phyloP scores from a whole-genome alignment of 1,140 invertebrate species.

The Bombyx mori region DNA sequence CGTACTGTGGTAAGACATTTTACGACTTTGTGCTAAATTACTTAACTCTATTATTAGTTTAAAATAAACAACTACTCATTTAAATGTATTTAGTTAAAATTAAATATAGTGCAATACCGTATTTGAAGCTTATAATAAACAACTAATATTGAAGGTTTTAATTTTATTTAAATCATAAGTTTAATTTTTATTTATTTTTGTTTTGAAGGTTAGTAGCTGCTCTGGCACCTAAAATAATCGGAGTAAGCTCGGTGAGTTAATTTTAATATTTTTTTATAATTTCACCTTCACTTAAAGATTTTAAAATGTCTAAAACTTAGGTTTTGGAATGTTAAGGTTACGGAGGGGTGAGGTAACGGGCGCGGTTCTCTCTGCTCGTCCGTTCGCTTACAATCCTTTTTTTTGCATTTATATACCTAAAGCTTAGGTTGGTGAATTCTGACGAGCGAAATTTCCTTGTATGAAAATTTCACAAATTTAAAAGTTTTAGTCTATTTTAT shows the following conservation, averaged over 20 bases:
- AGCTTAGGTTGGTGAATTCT: too few relatives aligned
- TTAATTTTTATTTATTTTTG: slow-evolving; percentile 19
- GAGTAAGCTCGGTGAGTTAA: slow-evolving; percentile 50
- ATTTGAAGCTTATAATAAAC: background rate
- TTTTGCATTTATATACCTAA: background rate
- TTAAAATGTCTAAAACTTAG: too few relatives aligned
- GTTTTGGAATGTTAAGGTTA: slow-evolving; percentile 35
- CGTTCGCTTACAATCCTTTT: slow-evolving; percentile 51
- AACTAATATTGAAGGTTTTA: background rate
- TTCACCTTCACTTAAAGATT: slow-evolving; percentile 6
- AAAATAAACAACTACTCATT: too few relatives aligned
- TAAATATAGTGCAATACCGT: background rate
- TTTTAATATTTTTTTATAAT: slow-evolving; percentile 11
- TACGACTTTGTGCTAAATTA: slow-evolving; percentile 1
- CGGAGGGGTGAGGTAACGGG: slow-evolving; percentile 26
- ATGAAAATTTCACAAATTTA: too few relatives aligned
- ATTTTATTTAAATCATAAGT: slow-evolving; percentile 15
- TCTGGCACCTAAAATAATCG: slow-evolving; percentile 33
- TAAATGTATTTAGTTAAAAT: background rate
- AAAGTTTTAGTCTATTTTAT: too few relatives aligned
- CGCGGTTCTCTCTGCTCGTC: slow-evolving; percentile 38
- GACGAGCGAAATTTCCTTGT: too few relatives aligned
- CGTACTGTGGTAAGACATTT: slow-evolving; percentile 56
- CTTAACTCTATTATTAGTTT: background rate
- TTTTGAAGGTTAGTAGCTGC: slow-evolving; percentile 48